phyloP scores from a whole-genome alignment of 1,140 invertebrate genomes.

The Melitaea cinxia region DNA sequence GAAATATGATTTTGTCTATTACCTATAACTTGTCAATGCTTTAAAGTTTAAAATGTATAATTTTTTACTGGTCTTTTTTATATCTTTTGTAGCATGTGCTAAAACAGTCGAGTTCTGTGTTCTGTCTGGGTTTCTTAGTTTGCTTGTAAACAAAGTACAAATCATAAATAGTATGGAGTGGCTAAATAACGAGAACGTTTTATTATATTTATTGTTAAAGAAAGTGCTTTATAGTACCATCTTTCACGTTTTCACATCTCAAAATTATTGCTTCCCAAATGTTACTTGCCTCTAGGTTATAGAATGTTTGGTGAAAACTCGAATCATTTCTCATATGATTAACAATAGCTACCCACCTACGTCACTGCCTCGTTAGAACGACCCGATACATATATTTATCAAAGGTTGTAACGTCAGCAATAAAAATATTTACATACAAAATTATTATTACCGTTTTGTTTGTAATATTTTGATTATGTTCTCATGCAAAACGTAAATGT shows the following conservation, averaged over 20 bases:
- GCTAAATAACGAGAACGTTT: slow-evolving; percentile 42
- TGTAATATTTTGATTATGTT: neutral
- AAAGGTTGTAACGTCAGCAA: slow-evolving; percentile 23
- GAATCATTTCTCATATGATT: slow-evolving; percentile 36
- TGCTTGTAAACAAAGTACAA: slow-evolving; percentile 74
- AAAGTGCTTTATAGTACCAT: slow-evolving; percentile 63
- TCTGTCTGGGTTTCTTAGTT: slow-evolving; percentile 32
- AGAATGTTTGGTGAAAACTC: slow-evolving; percentile 34
- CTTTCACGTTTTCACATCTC: slow-evolving; percentile 34
- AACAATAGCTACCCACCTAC: slow-evolving; percentile 48
- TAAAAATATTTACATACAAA: slow-evolving; percentile 11
- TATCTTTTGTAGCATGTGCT: slow-evolving; percentile 14
- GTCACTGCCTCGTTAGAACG: slow-evolving; percentile 30
- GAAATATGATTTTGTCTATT: slow-evolving; percentile 11
- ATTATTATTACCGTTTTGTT: neutral
- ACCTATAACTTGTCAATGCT: neutral
- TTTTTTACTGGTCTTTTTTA: slow-evolving; percentile 20
- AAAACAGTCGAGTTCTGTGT: slow-evolving; percentile 32
- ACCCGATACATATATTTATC: slow-evolving; percentile 13
- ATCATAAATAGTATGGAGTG: slow-evolving; percentile 51
- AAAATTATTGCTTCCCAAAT: slow-evolving; percentile 31
- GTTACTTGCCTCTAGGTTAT: slow-evolving; percentile 58
- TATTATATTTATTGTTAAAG: slow-evolving; percentile 54
- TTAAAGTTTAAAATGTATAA: slow-evolving; percentile 17
- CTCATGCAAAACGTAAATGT: neutral